Conservation (phyloP, 2,113 vertebrate species). For the Penelope pileata region DNA sequence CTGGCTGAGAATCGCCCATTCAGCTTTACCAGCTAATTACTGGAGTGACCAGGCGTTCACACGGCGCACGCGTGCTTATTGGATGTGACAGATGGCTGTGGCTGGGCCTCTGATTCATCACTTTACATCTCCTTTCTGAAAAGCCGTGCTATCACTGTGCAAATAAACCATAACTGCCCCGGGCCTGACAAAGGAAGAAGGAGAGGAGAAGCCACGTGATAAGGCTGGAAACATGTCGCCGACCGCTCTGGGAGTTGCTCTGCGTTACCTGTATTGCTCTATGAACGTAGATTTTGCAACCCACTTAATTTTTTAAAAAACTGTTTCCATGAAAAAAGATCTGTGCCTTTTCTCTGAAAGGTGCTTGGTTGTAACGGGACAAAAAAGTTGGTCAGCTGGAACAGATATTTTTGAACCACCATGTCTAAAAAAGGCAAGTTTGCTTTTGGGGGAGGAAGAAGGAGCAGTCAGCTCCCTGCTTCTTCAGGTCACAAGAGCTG, state of each 20-base stretch:
- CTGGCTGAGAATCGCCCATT: constrained; percentile 34
- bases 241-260: not conserved
- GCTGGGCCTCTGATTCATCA: not conserved
- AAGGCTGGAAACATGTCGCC: not conserved
- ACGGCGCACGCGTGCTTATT: not conserved
- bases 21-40: constrained; percentile 56
- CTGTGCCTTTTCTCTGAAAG: not conserved
- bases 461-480: not conserved
- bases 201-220: not conserved
- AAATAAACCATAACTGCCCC: not conserved
- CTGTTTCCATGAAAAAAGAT: not conserved
- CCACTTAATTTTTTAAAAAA: not conserved
- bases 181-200: not conserved
- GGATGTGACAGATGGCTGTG: constrained; percentile 42
- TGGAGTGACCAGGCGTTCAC: constrained; percentile 32
- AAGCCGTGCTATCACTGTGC: not conserved
- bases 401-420: not conserved
- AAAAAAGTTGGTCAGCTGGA: not conserved
- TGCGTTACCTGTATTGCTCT: not conserved
- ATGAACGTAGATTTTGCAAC: not conserved
- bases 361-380: not conserved
- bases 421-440: not conserved
- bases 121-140: not conserved
- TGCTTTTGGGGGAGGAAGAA: not conserved
- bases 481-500: not conserved